These are phyloP conservation scores for Aspidoscelis tigris DNA, from an alignment of 2,113 vertebrate genomes.

Conservation along the genomic window DNA sequence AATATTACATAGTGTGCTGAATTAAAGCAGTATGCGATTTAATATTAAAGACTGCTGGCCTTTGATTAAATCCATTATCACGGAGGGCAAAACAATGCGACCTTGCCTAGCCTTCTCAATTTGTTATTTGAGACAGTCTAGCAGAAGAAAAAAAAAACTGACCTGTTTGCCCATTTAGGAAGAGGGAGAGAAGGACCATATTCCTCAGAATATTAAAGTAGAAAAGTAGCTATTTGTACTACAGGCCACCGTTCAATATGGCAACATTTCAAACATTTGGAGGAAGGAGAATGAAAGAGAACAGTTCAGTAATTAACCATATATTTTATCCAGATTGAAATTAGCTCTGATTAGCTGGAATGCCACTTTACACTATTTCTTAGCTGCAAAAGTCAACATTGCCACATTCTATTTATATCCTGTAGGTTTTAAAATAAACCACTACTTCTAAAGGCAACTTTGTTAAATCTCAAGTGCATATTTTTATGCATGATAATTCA, in stretches of 20 bases:
- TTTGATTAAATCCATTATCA: constrained; percentile 35
- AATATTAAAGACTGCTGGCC: constrained; percentile 28
- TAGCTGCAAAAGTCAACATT: constrained; percentile 36
- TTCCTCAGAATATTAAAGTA: background rate
- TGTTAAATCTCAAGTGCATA: background rate
- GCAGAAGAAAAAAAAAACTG: fast-evolving
- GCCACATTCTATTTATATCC: constrained; percentile 33
- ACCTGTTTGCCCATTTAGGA: background rate
- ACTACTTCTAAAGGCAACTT: constrained; percentile 1
- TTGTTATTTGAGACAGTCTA: constrained; percentile 16
- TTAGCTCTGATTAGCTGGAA: constrained; percentile 46
- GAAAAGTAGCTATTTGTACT: constrained; percentile 15
- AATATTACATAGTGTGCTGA: constrained; percentile 32
- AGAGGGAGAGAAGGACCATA: background rate
- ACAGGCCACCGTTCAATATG: constrained; percentile 10
- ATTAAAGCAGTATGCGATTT: constrained; percentile 39
- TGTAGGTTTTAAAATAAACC: constrained; percentile 10
- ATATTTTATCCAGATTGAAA: constrained; percentile 39
- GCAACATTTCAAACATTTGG: constrained; percentile 12
- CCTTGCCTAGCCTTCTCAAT: constrained; percentile 27
- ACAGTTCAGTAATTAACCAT: constrained; percentile 50
- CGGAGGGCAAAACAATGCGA: constrained; percentile 51
- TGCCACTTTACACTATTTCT: constrained; percentile 46
- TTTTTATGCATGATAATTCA: background rate
- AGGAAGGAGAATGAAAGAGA: background rate